Evolutionary conservation across 2,888 invertebrate species (phyloP).

Genomic region (Reticulitermes lucifugus): DNA sequence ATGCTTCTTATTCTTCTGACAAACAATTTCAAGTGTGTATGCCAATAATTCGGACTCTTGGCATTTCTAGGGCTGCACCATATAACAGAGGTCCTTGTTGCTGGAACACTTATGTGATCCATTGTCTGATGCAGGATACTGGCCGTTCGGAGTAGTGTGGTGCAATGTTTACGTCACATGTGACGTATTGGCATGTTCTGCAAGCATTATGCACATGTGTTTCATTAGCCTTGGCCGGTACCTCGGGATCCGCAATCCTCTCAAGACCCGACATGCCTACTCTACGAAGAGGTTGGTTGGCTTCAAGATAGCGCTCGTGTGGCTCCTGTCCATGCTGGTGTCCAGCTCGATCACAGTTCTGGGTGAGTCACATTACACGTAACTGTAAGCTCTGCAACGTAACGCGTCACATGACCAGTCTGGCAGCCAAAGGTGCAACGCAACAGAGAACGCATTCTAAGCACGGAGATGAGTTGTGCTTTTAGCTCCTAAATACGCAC

Average conservation of each 20-base stretch:
- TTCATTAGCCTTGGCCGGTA: slow-evolving; percentile 91
- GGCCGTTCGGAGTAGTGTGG: slow-evolving; percentile 93
- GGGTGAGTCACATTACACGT: slow-evolving; percentile 68
- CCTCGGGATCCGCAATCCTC: slow-evolving; percentile 88
- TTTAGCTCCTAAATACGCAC: too few relatives aligned
- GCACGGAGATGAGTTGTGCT: too few relatives aligned
- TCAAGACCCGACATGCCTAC: slow-evolving; percentile 83
- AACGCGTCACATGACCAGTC: too few relatives aligned
- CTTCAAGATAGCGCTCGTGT: slow-evolving; percentile 91
- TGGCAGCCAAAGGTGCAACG: too few relatives aligned
- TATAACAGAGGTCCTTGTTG: too few relatives aligned
- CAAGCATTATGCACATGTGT: slow-evolving; percentile 96
- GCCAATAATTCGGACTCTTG: too few relatives aligned
- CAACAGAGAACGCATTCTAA: too few relatives aligned
- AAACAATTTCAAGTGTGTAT: too few relatives aligned
- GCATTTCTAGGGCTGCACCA: too few relatives aligned
- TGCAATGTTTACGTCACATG: slow-evolving; percentile 96
- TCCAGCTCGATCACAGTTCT: slow-evolving; percentile 87
- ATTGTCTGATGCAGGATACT: slow-evolving; percentile 79
- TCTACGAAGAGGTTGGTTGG: slow-evolving; percentile 85
- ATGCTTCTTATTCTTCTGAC: too few relatives aligned
- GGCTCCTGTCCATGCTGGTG: slow-evolving; percentile 91
- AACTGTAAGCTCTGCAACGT: too few relatives aligned
- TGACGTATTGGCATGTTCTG: slow-evolving; percentile 94
- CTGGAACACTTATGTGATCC: too few relatives aligned